Base-by-base conservation (phyloP, 2,888 invertebrate species). In the Stomorhina lunata region DNA sequence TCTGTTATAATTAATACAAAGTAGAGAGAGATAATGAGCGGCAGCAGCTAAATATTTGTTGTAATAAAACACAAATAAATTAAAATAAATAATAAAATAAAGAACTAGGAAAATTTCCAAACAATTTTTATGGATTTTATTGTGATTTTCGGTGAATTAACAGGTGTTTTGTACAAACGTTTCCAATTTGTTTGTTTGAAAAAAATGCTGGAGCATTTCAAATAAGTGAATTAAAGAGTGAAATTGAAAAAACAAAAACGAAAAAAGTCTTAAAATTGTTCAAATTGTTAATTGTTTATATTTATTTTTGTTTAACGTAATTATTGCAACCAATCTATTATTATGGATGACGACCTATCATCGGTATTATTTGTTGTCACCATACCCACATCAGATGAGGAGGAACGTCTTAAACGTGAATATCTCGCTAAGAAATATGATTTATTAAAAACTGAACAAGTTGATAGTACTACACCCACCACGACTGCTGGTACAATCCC, bases 331-430 rank as follows among this genome's bases (percentile, higher is more conserved):
- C 25, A 37, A 40, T 17, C 10, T 9, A 48, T 69, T 20, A 57
- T 5, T 50, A 72, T 61, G 59, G 48, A 72, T 37, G 48, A 43
- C n/a, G n/a, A n/a, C n/a, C 93, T 93, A 93, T 90, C 93, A 9
- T 93, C 93, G 34, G 92, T 93, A n/a, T 88, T 93, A 45, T 93
- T 94, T 84, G 91, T 93, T 34, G 92, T 94, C 12, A 93, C 92
- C 83, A 92, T 94, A 20, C 94, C 94, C 4, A 92, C 92, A 25
- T 92, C 92, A 34, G 72, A 10, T 75, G 91, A 92, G 84, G 93
- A 94, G 88, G 87, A 89, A 48, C 88, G 86, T 22, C 69, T 87
- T 3, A 87, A 85, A 34, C 79, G 57, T 20, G 84, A 85, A 59
- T 84, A 81, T 40, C 27, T 81, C 12, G 48, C 63, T 3, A 65